Base-by-base conservation (phyloP, 2,888 invertebrate species). In the Suillia variegata region DNA sequence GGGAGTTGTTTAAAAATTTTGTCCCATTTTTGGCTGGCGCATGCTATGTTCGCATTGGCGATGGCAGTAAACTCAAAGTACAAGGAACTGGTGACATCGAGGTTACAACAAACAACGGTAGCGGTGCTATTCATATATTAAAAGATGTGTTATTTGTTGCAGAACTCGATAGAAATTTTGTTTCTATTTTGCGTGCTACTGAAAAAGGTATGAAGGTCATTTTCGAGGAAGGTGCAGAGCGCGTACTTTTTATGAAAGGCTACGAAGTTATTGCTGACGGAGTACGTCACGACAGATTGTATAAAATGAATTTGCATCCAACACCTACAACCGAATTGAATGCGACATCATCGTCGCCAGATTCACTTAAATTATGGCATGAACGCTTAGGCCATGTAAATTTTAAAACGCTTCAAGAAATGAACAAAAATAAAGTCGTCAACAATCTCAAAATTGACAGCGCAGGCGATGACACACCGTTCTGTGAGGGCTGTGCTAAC, bases 301-400 rank as follows among this genome's bases (percentile, higher is more conserved):
- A 62, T 20, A 64, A 51, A 24, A 60, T 62, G 55, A 61, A 61
- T 54, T 52, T 58, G 4, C 26, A 24, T 10, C 55, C 57, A 47
- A 24, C 53, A 10, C 53, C 12, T 22, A 55, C 31, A 17, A 42
- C n/a, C 2, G 56, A 62, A 31, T 13, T 64, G 15, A 54, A 56
- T 42, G n/a, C 20, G 10, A 38, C 60, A 22, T 59, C 56, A 20
- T 38, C 38, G 18, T n/a, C n/a, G n/a, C n/a, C n/a, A n/a, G 55
- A 42, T 12, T 58, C 59, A 45, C 1, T 58, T 21, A 59, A 62
- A 24, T 6, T 67, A 3, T 68, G 70, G 69, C 68, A 71, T 31
- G 67, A 70, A 42, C 31, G 67, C 13, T 26, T 71, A 20, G 66
- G 64, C 6, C 67, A 65, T 15, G 67, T 64, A 22, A 66, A 67